Percentiles rank a stretch among this genome's conserved stretches.
These are phyloP conservation scores for Bombus ignitus DNA, from an alignment of 1,140 invertebrate genomes.

Conservation along the genomic window DNA sequence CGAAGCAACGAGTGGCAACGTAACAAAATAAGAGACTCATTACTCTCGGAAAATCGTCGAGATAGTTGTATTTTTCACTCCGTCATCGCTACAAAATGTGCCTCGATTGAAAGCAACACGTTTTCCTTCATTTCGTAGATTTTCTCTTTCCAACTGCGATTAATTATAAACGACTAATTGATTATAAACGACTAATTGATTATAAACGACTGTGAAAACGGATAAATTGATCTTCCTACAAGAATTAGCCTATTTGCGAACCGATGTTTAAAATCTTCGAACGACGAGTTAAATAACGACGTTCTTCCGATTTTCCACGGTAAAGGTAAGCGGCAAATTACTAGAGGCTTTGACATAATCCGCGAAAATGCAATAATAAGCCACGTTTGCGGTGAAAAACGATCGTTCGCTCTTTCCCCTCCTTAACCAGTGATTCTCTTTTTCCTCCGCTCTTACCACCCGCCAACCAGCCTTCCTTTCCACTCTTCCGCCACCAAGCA, in stretches of 20 bases:
- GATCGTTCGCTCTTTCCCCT: constrained; percentile 30
- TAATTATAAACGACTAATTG: too few relatives aligned
- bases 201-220: neutral
- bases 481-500: neutral
- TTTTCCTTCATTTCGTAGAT: too few relatives aligned
- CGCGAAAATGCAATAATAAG: constrained; percentile 73
- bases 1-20: constrained; percentile 32
- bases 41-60: constrained; percentile 25
- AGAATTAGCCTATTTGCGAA: neutral
- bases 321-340: constrained; percentile 69
- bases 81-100: neutral
- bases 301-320: constrained; percentile 45
- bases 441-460: constrained; percentile 16
- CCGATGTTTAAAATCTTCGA: constrained; percentile 8
- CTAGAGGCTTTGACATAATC: constrained; percentile 62
- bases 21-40: constrained; percentile 49
- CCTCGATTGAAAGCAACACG: neutral
- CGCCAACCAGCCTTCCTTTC: constrained; percentile 19
- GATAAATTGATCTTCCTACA: neutral
- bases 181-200: neutral
- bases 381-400: constrained; percentile 72
- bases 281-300: constrained; percentile 48
- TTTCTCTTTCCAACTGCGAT: neutral
- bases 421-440: constrained; percentile 19
- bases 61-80: neutral